Evolutionary conservation across 2,113 vertebrate species (phyloP).

Genomic region (Tichodroma muraria): DNA sequence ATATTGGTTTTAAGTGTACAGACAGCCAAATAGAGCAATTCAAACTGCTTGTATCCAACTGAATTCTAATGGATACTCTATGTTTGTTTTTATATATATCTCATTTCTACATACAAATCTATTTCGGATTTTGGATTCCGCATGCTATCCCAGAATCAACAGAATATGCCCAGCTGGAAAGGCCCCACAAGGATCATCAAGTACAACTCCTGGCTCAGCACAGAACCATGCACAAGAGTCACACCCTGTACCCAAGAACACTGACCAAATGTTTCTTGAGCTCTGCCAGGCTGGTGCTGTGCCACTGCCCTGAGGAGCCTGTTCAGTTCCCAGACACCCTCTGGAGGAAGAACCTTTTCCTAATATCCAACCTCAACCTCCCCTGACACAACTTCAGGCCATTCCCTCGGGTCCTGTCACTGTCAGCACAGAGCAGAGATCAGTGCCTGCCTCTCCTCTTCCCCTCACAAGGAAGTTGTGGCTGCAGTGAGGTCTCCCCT

Average conservation of each 20-base stretch:
- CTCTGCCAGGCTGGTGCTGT: neutral
- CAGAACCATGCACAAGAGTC: neutral
- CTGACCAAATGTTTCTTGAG: neutral
- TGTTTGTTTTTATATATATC: neutral
- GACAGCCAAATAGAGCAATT: neutral
- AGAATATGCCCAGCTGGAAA: neutral
- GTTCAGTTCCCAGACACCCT: neutral
- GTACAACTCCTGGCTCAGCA: neutral
- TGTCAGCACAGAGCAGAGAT: neutral
- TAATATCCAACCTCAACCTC: rapidly evolving
- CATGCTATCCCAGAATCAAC: neutral
- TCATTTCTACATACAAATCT: neutral
- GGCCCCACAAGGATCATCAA: neutral
- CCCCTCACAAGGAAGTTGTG: rapidly evolving
- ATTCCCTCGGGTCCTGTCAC: rapidly evolving
- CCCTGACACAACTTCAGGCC: neutral
- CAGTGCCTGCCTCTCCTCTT: neutral
- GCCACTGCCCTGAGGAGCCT: neutral
- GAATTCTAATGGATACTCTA: neutral
- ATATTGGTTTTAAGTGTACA: neutral
- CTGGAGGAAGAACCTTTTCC: neutral
- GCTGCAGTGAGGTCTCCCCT: neutral
- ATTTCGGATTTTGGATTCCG: neutral
- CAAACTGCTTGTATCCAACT: neutral
- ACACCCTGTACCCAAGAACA: rapidly evolving